phyloP scores from a whole-genome alignment of 2,113 vertebrate species.

The Chrysemys picta region DNA sequence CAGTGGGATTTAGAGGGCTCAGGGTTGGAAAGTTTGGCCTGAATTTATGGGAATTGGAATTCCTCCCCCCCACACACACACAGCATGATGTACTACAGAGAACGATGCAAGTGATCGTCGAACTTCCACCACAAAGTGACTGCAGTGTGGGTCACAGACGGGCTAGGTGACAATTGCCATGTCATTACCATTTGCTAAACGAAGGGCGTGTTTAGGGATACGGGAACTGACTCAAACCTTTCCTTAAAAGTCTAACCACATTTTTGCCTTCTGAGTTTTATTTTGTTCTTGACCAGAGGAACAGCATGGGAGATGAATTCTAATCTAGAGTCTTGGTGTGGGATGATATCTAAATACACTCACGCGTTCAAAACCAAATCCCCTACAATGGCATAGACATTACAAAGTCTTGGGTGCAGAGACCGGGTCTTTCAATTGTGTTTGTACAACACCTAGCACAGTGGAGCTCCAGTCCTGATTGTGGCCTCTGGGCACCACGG shows the following conservation, averaged over 20 bases:
- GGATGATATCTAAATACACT: background rate
- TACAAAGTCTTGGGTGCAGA: background rate
- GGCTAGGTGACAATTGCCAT: background rate
- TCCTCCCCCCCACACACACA: background rate
- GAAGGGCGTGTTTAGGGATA: background rate
- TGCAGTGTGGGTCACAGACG: background rate
- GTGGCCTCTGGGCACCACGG: background rate
- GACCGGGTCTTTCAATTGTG: background rate
- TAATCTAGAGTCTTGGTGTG: background rate
- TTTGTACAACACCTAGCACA: background rate
- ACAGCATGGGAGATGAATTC: background rate
- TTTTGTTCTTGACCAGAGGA: background rate
- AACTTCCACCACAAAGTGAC: background rate
- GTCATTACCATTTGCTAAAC: background rate
- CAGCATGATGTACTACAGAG: background rate
- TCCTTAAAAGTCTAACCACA: background rate
- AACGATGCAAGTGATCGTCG: background rate
- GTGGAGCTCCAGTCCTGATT: background rate
- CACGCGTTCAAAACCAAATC: background rate
- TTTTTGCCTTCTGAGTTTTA: background rate
- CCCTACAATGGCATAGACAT: background rate
- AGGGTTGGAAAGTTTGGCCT: background rate
- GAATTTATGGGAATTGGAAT: background rate
- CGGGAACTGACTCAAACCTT: background rate
- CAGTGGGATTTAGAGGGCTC: background rate